Conservation (phyloP, 2,888 invertebrate genomes). For the Dynastes tityus region DNA sequence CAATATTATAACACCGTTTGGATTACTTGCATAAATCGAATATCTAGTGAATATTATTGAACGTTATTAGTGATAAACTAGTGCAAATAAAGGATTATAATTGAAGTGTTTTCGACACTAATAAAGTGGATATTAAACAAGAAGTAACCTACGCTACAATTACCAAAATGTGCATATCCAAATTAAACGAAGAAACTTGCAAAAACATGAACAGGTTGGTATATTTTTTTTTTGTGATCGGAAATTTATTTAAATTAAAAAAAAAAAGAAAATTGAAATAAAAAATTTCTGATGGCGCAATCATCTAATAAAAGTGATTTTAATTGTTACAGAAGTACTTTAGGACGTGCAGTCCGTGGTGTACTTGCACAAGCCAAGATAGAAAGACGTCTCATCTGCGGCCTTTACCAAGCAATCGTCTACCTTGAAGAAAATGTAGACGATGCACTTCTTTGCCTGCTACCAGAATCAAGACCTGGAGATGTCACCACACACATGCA, state of each 20-base stretch:
- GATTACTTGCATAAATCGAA: slow-evolving; percentile 5
- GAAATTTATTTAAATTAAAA: slow-evolving; percentile 2
- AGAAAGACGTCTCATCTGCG: slow-evolving; percentile 77
- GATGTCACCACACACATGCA: slow-evolving; percentile 87
- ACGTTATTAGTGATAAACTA: neutral
- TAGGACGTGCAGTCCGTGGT: slow-evolving; percentile 73
- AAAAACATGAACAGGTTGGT: slow-evolving; percentile 67
- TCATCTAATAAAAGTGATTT: slow-evolving; percentile 9
- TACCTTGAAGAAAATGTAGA: slow-evolving; percentile 75
- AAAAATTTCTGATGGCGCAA: neutral
- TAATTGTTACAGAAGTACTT: slow-evolving; percentile 69
- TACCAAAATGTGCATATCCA: slow-evolving; percentile 62
- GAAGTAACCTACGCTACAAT: slow-evolving; percentile 41
- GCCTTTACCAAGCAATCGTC: slow-evolving; percentile 77
- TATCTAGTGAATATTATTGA: neutral
- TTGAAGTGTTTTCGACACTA: slow-evolving; percentile 5
- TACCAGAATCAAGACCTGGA: slow-evolving; percentile 79
- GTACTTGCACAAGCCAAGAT: slow-evolving; percentile 73
- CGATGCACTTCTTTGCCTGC: slow-evolving; percentile 80
- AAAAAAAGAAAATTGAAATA: slow-evolving; percentile 4
- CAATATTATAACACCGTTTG: slow-evolving; percentile 38
- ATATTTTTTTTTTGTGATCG: neutral
- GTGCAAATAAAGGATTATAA: slow-evolving; percentile 24
- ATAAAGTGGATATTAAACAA: neutral
- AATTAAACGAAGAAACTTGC: slow-evolving; percentile 61